Percentiles rank a stretch among this genome's conserved stretches.
Evolutionary conservation across 2,113 vertebrate genomes (phyloP).

Genomic region (Callaeas wilsoni): DNA sequence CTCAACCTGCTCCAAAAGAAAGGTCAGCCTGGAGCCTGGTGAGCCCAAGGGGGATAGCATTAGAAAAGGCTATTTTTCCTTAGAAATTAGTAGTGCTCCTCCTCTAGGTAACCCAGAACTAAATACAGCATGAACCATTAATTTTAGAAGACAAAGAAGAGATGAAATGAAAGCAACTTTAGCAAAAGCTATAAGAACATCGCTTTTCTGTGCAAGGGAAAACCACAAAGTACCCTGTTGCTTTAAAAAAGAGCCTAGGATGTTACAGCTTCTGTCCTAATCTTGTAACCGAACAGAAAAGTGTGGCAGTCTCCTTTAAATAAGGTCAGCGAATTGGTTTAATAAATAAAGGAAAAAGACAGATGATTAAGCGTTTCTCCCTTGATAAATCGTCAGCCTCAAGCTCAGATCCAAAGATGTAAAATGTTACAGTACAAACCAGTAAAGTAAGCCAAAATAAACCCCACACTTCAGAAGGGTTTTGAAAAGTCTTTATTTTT

Average conservation of each 20-base stretch:
- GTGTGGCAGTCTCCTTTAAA: not conserved
- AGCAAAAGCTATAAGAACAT: not conserved
- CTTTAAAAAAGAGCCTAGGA: not conserved
- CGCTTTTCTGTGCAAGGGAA: not conserved
- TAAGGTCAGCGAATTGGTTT: not conserved
- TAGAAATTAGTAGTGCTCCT: not conserved
- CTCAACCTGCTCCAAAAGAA: slow-evolving; percentile 9
- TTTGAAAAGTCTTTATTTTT: not conserved
- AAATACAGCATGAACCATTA: not conserved
- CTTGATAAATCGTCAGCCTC: slow-evolving; percentile 8
- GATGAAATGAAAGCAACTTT: not conserved
- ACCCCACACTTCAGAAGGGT: not conserved
- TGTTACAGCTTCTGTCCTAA: not conserved
- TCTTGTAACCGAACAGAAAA: not conserved
- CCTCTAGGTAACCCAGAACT: not conserved
- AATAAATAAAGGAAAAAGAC: slow-evolving; percentile 15
- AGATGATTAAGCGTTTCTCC: slow-evolving; percentile 19
- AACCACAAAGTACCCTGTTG: not conserved
- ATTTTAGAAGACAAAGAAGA: not conserved
- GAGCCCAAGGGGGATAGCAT: not conserved
- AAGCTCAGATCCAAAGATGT: slow-evolving; percentile 29
- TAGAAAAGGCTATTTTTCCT: not conserved
- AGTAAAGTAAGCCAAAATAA: not conserved
- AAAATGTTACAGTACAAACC: slow-evolving; percentile 28
- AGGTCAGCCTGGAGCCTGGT: not conserved